Conservation (phyloP, 2,797 vertebrate species). For the Ctenosaura bakeri region DNA sequence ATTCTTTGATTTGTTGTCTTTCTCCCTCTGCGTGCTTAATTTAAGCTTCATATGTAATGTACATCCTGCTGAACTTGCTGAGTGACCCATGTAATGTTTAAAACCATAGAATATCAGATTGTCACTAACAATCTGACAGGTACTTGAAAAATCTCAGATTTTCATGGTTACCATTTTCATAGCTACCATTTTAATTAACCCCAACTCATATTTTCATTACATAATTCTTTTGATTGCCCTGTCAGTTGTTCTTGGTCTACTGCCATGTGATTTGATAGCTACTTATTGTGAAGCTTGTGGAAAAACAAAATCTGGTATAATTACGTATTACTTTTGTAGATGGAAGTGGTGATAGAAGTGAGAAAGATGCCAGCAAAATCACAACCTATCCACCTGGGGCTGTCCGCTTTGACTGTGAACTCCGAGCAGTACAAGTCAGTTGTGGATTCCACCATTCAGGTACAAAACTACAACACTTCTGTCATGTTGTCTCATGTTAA, state of each 20-base stretch:
- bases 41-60: background rate
- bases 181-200: slow-evolving; percentile 35
- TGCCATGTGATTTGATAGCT: slow-evolving; percentile 51
- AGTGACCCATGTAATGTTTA: slow-evolving; percentile 17
- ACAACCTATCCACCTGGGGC: slow-evolving; percentile 98
- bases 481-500: rapidly evolving
- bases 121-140: slow-evolving; percentile 35
- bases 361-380: slow-evolving; percentile 99
- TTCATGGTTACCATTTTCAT: slow-evolving; percentile 48
- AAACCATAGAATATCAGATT: slow-evolving; percentile 10
- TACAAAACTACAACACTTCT: slow-evolving; percentile 68
- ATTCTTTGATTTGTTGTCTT: background rate
- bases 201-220: slow-evolving; percentile 18
- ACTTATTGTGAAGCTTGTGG: slow-evolving; percentile 39
- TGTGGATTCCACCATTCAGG: slow-evolving; percentile 99
- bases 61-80: background rate
- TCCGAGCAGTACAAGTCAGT: slow-evolving; percentile 96
- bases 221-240: slow-evolving; percentile 59
- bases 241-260: slow-evolving; percentile 54
- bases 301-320: slow-evolving; percentile 56
- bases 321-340: slow-evolving; percentile 82
- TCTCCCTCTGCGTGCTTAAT: background rate
- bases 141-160: slow-evolving; percentile 16
- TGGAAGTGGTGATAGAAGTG: slow-evolving; percentile 95
- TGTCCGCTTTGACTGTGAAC: slow-evolving; percentile 94